Evolutionary conservation across 2,797 vertebrate genomes (phyloP), one percentile per base, ranked within the genome.

Genomic region (Chelidonichthys spinosus): DNA sequence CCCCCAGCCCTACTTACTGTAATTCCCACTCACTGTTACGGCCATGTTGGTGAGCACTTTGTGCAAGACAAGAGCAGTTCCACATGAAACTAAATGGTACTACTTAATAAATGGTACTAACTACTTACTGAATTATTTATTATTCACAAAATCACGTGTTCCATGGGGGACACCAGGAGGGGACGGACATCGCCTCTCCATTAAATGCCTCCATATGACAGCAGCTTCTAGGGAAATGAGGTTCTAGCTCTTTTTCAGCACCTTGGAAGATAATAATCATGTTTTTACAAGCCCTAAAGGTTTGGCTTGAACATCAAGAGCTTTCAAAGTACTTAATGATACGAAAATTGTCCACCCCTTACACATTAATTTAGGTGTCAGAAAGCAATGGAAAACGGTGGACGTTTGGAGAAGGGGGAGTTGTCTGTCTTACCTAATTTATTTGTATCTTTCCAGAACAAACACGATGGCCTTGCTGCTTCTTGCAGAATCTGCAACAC

Each of bases 281-380:
- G 49, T 78, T 56, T 66, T 47, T 17, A 76, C 66, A 72, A 56
- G 62, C 70, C 69, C 68, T 50, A 2, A 36, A 76, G 53, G 56
- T 73, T 83, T 84, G 76, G 72, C 68, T 75, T 73, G 14, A 62
- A 78, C 65, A 55, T 74, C 32, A 66, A 70, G 10, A 44, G 6
- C 33, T 74, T 67, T 68, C 36, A 25, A 56, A 64, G 10, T 49
- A 54, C 39, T 58, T 74, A 3, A 7, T 64, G 18, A 50, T 25
- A 25, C 25, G 40, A 65, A 72, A 76, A 68, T n/a, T 10, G 17
- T 53, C 47, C 36, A 58, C n/a, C 35, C 10, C 14, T 37, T 9
- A 37, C 32, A 10, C 47, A 44, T 37, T 71, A 15, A 11, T 37
- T 43, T 43, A 37, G 46, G 44, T 69, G 63, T 15, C 11, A 5